Evolutionary conservation across 2,888 invertebrate species (phyloP).

Genomic region (Catocala sponsa): DNA sequence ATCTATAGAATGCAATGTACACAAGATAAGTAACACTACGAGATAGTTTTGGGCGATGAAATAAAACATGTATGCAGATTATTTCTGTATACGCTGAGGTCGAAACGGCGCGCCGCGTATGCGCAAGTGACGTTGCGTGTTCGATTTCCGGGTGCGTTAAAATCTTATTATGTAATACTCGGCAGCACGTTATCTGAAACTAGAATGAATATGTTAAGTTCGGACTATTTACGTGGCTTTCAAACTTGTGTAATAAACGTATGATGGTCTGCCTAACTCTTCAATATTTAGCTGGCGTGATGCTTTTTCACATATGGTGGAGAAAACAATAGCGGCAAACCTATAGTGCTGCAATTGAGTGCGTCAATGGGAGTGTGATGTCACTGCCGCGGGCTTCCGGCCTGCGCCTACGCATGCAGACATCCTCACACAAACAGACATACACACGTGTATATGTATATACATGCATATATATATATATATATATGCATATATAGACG

Average conservation of each 20-base stretch:
- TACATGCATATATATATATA: not conserved
- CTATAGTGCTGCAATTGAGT: conserved; percentile 14
- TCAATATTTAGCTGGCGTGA: no score
- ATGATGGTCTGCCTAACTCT: no score
- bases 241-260: no score
- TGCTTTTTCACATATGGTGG: not conserved
- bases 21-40: not conserved
- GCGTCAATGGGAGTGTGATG: conserved; percentile 62
- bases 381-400: conserved; percentile 60
- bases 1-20: not conserved
- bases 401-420: conserved; percentile 52
- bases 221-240: no score
- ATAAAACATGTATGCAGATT: not conserved
- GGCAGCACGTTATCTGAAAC: no score
- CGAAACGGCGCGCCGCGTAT: no score
- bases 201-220: no score
- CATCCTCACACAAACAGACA: conserved; percentile 24
- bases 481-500: conserved; percentile 15
- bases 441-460: not conserved
- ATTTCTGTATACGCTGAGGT: not conserved
- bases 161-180: no score
- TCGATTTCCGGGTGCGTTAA: no score
- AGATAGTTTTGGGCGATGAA: not conserved
- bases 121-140: no score
- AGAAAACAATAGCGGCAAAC: conserved; percentile 4